Conservation (phyloP, 1,140 invertebrate species). For the Scaptomyza pallida region DNA sequence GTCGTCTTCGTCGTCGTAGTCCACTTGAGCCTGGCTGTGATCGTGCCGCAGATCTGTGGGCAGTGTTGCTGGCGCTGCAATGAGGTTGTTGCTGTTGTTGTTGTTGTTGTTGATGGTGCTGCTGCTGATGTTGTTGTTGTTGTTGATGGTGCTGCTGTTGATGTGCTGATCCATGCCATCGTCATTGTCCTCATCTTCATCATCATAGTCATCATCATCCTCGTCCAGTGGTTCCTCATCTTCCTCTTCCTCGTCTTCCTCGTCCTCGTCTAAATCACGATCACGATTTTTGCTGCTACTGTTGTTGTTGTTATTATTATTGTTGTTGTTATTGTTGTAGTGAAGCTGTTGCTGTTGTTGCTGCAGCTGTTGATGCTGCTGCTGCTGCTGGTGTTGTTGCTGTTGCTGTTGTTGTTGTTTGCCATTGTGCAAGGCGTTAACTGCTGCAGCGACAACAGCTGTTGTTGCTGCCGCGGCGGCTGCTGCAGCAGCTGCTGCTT, state of each 20-base stretch:
- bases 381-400: slow-evolving; percentile 55
- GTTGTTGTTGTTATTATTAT: slow-evolving; percentile 27
- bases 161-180: slow-evolving; percentile 44
- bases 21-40: slow-evolving; percentile 31
- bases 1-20: slow-evolving; percentile 42
- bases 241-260: slow-evolving; percentile 23
- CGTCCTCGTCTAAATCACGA: slow-evolving; percentile 5
- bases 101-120: slow-evolving; percentile 32
- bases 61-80: slow-evolving; percentile 4
- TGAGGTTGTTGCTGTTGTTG: slow-evolving; percentile 36
- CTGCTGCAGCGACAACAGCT: slow-evolving; percentile 66
- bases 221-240: slow-evolving; percentile 34
- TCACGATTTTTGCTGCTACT: slow-evolving; percentile 25
- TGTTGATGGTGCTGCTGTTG: slow-evolving; percentile 32
- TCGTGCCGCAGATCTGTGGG: slow-evolving; percentile 62
- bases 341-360: not conserved
- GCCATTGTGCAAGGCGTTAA: slow-evolving; percentile 65
- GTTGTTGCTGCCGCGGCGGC: slow-evolving; percentile 49
- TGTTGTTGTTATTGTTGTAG: slow-evolving; percentile 31
- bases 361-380: slow-evolving; percentile 25
- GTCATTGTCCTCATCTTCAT: slow-evolving; percentile 64
- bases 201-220: slow-evolving; percentile 51
- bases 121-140: not conserved
- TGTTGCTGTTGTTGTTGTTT: slow-evolving; percentile 60
- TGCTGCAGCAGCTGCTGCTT: slow-evolving; percentile 37